phyloP scores from a whole-genome alignment of 2,113 vertebrate species.

The Entomyzon cyanotis region DNA sequence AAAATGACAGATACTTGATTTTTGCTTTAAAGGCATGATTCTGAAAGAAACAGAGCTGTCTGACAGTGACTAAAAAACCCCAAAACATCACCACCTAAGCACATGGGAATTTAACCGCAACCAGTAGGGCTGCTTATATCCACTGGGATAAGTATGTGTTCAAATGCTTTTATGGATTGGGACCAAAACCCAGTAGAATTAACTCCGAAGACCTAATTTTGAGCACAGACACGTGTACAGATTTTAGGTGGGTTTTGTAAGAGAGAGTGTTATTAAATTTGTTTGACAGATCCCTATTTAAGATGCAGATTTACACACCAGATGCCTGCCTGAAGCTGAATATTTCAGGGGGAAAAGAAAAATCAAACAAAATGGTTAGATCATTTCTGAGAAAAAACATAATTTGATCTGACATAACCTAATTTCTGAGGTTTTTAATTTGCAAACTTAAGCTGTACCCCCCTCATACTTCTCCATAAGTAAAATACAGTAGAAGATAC shows the following conservation, averaged over 20 bases:
- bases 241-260: slow-evolving; percentile 31
- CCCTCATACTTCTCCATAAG: not conserved
- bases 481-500: not conserved
- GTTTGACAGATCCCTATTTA: slow-evolving; percentile 24
- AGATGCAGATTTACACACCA: slow-evolving; percentile 34
- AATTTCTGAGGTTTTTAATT: not conserved
- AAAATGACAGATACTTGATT: not conserved
- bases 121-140: not conserved
- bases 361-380: not conserved
- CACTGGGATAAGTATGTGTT: not conserved
- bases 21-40: not conserved
- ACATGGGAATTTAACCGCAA: not conserved
- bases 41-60: not conserved
- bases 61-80: not conserved
- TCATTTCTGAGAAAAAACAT: slow-evolving; percentile 5
- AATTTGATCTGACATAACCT: not conserved
- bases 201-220: not conserved
- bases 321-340: slow-evolving; percentile 31
- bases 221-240: not conserved
- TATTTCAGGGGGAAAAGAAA: not conserved
- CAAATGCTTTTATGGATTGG: not conserved
- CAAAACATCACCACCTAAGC: not conserved
- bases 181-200: not conserved
- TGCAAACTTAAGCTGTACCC: not conserved
- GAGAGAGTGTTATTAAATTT: slow-evolving; percentile 33